A percentile compares a stretch with the other conserved stretches of the same genome.
Evolutionary conservation across 2,888 invertebrate genomes (phyloP).

Genomic region (Embidobia sp.): DNA sequence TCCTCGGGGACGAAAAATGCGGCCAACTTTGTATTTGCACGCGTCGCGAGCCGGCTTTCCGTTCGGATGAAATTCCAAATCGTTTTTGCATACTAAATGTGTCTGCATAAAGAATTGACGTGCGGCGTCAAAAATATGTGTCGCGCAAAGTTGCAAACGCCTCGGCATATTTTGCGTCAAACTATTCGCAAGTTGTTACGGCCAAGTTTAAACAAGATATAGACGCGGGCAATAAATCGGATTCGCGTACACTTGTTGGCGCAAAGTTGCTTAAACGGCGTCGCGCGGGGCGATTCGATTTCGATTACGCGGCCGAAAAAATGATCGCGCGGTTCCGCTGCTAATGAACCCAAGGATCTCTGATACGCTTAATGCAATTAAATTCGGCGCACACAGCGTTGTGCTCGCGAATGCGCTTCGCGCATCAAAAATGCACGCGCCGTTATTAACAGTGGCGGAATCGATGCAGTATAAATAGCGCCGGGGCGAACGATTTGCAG

Average conservation of each 20-base stretch:
- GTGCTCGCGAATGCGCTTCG: no score
- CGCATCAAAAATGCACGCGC: no score
- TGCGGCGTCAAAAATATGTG: constrained; percentile 15
- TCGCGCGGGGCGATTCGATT: no score
- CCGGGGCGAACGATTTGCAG: no score
- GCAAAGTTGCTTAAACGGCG: constrained; percentile 30
- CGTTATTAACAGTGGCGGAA: no score
- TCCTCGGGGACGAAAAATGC: no score
- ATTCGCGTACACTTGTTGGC: constrained; percentile 28
- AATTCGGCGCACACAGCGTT: neutral
- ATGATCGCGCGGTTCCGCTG: no score
- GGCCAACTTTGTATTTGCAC: no score
- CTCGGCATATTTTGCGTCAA: constrained; percentile 24
- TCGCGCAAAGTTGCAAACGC: constrained; percentile 24
- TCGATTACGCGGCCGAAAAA: no score
- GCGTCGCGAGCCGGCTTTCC: neutral
- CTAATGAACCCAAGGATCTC: neutral
- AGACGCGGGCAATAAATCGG: constrained; percentile 38
- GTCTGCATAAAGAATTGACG: constrained; percentile 1
- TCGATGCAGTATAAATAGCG: no score
- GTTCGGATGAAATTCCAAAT: constrained; percentile 2
- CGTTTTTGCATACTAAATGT: neutral
- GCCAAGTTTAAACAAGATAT: constrained; percentile 44
- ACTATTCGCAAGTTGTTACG: constrained; percentile 32
- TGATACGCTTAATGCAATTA: constrained; percentile 1